Base-by-base conservation (phyloP, 2,113 vertebrate species). In the Tachysurus vachellii region DNA sequence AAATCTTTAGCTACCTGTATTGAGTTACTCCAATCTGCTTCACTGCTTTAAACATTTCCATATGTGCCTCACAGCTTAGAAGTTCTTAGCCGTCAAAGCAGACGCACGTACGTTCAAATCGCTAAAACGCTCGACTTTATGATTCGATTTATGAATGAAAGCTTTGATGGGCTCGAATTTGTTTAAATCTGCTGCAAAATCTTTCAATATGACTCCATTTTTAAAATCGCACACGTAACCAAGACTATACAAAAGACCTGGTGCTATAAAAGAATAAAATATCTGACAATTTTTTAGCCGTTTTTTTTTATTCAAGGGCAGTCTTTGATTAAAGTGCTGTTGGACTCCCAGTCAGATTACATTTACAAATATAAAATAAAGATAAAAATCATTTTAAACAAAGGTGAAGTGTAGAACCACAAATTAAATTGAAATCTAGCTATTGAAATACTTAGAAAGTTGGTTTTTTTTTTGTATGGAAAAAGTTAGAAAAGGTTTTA, bases 21-120 rank as follows among this genome's bases (percentile, higher is more conserved):
- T 89, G 82, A 88, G 90, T 94, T 94, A 93, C 93, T 92, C 91
- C 91, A 92, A 91, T 92, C 91, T 85, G 85, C 70, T 91, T 88
- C 31, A 23, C 82, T 85, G 89, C 82, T 90, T 90, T 94, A 94
- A 94, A 89, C 47, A 54, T 71, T 94, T 93, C 92, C 93, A 94
- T 91, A 92, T 94, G 93, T 26, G 89, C 59, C 88, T 88, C 86
- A 84, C 89, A 90, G 88, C 84, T 85, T 84, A 88, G 86, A 87
- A 68, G 90, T 90, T 92, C 87, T 90, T 88, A 88, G 87, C 90
- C 88, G 89, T 91, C 92, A 88, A 75, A 80, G 53, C 26, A 26
- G 47, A 76, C 36, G 80, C 47, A 84, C 76, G 80, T 57, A 84
- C 76, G 86, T 81, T 83, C 11, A 53, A 84, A 80, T 68, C 23